These are phyloP conservation scores for Strigamia transsilvanica DNA, from an alignment of 2,888 invertebrate genomes.

Conservation along the genomic window DNA sequence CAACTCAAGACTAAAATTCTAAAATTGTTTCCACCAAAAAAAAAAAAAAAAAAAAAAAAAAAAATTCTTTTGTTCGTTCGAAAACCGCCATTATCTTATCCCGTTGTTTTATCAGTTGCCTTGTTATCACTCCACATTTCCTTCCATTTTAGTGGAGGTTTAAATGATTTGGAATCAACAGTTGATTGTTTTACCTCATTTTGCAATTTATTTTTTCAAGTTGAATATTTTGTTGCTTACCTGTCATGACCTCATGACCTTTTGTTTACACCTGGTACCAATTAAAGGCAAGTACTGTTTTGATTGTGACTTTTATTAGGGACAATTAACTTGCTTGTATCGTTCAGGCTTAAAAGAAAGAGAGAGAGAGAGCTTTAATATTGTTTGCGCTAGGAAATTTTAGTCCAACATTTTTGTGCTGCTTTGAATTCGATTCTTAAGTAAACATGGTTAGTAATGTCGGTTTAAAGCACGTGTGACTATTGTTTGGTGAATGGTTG, in stretches of 20 bases:
- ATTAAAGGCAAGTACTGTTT: conserved; percentile 26
- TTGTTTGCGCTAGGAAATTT: background rate
- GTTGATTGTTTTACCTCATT: background rate
- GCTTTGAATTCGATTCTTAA: background rate
- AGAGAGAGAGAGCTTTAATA: background rate
- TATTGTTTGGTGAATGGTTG: conserved; percentile 15
- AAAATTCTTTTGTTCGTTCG: background rate
- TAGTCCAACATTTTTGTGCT: background rate
- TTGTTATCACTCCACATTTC: background rate
- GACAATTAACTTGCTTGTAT: background rate
- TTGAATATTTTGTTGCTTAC: background rate
- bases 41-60: background rate
- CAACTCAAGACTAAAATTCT: no score
- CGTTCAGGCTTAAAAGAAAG: no score
- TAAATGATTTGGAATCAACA: background rate
- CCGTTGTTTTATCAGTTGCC: background rate
- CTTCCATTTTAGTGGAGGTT: conserved; percentile 26
- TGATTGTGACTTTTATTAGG: background rate
- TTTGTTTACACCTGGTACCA: conserved; percentile 21
- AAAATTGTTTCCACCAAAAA: background rate
- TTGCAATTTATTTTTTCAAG: background rate
- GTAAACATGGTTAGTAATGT: background rate
- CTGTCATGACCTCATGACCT: conserved; percentile 26
- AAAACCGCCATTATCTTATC: conserved; percentile 17
- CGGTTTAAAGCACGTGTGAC: background rate